Conservation (phyloP, 2,888 invertebrate genomes). For the Macroteleia sp. region DNA sequence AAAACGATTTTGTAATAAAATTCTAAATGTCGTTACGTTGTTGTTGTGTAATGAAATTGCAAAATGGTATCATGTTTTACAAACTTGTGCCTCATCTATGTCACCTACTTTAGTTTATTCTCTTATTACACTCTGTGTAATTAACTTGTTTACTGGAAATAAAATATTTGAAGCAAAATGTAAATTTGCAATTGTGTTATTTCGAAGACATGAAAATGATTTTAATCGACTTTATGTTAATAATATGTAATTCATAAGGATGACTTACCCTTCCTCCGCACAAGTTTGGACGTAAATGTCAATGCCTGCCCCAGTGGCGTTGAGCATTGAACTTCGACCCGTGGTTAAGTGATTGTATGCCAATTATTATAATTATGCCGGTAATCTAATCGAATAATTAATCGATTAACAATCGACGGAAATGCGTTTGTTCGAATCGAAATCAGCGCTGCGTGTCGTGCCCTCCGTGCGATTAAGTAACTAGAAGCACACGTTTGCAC, state of each 20-base stretch:
- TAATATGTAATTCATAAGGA: constrained; percentile 45
- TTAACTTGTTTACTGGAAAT: too few relatives aligned
- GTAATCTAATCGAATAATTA: constrained; percentile 77
- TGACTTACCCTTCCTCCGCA: constrained; percentile 37
- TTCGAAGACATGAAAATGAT: too few relatives aligned
- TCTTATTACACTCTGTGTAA: too few relatives aligned
- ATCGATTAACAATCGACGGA: constrained; percentile 80
- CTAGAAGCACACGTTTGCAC: constrained; percentile 34
- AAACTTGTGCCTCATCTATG: too few relatives aligned
- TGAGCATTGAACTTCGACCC: constrained; percentile 75
- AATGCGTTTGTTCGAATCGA: constrained; percentile 66
- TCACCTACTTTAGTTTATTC: too few relatives aligned
- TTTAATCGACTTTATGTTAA: too few relatives aligned
- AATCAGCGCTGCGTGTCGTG: constrained; percentile 59
- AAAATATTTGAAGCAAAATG: too few relatives aligned
- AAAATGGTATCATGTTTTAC: too few relatives aligned
- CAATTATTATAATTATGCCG: constrained; percentile 77
- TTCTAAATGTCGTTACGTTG: too few relatives aligned
- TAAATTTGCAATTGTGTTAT: too few relatives aligned
- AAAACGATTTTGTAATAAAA: too few relatives aligned
- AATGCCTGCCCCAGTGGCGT: constrained; percentile 70
- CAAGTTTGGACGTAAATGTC: constrained; percentile 66
- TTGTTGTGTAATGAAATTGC: too few relatives aligned
- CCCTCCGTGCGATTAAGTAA: constrained; percentile 64
- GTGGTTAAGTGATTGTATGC: constrained; percentile 78